Evolutionary conservation across 2,888 invertebrate species (phyloP), one percentile per base, ranked within the genome.

Genomic region (Cheiracanthium punctorium): DNA sequence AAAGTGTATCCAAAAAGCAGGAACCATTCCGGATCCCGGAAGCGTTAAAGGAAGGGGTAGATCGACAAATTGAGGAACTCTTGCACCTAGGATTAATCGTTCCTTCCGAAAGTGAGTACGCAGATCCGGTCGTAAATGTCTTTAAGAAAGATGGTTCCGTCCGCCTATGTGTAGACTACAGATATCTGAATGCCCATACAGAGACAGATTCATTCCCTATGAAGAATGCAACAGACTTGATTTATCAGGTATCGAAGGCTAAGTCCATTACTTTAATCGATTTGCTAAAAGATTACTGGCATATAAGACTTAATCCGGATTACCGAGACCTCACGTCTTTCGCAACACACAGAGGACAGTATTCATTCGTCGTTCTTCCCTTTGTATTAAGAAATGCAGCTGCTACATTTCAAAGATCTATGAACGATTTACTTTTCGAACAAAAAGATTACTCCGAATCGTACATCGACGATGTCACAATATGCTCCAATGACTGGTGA

Each of bases 281-380:
- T 80, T 65, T 88, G 17, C 48, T 77, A 12, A 32, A 17, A n/a
- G 89, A 87, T 10, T 89, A 87, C 80, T 89, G 82, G 84, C 88
- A 89, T 65, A 79, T 89, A 1, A 73, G 67, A n/a, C 30, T 89
- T 37, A 52, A 88, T 33, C 65, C 70, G 17, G 72, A 79, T n/a
- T 48, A 65, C 28, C 73, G 80, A n/a, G 71, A 82, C 5, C 84
- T 87, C 17, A 89, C 90, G 41, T 89, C 88, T n/a, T 89, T 90
- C 80, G 74, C 69, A 10, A 86, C 82, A 0, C 76, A 87, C 37
- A 81, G 76, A 52, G 70, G 33, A 29, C 82, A 84, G 0, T 89
- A 73, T n/a, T 72, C 82, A 48, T 88, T 58, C 24, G 32, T 76
- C 30, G 86, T 87, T 0, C 48, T 88, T 37, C 81, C 81, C 10